Percentiles rank a stretch among this genome's conserved stretches.
phyloP scores from a whole-genome alignment of 2,113 vertebrate species.

The Lucifuga dentata region DNA sequence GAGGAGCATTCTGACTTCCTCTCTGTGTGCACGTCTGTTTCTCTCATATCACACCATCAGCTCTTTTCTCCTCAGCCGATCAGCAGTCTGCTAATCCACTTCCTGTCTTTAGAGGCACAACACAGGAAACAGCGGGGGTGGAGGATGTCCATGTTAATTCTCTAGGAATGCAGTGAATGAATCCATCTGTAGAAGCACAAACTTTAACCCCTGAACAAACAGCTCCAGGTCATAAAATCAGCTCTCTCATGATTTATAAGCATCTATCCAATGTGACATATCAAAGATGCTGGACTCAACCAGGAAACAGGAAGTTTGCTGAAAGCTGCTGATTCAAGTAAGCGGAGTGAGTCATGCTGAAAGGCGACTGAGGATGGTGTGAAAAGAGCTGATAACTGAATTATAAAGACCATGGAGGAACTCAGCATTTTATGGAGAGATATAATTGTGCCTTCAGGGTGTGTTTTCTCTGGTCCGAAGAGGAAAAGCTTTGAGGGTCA shows the following conservation, averaged over 20 bases:
- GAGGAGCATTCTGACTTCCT: slow-evolving; percentile 6
- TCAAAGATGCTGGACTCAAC: not conserved
- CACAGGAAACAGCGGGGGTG: slow-evolving; percentile 65
- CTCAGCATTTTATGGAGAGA: too few relatives aligned
- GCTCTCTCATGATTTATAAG: not conserved
- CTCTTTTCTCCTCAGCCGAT: slow-evolving; percentile 52
- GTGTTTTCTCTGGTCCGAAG: too few relatives aligned
- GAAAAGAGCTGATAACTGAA: not conserved
- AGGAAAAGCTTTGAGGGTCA: too few relatives aligned
- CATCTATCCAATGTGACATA: not conserved
- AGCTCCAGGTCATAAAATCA: not conserved
- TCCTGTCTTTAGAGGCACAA: slow-evolving; percentile 68
- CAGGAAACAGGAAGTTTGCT: too few relatives aligned
- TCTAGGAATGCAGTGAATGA: slow-evolving; percentile 60
- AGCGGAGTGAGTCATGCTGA: not conserved
- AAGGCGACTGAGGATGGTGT: not conserved
- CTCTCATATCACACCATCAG: slow-evolving; percentile 56
- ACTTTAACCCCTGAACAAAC: slow-evolving; percentile 50
- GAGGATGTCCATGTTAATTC: slow-evolving; percentile 70
- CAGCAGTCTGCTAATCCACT: slow-evolving; percentile 54
- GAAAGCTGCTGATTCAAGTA: slow-evolving; percentile 35
- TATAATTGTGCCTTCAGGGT: too few relatives aligned
- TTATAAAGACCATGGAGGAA: too few relatives aligned
- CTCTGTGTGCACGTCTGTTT: slow-evolving; percentile 1
- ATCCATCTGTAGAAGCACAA: slow-evolving; percentile 45